Base-by-base conservation (phyloP, 2,797 vertebrate genomes). In the Periophthalmus magnuspinnatus region DNA sequence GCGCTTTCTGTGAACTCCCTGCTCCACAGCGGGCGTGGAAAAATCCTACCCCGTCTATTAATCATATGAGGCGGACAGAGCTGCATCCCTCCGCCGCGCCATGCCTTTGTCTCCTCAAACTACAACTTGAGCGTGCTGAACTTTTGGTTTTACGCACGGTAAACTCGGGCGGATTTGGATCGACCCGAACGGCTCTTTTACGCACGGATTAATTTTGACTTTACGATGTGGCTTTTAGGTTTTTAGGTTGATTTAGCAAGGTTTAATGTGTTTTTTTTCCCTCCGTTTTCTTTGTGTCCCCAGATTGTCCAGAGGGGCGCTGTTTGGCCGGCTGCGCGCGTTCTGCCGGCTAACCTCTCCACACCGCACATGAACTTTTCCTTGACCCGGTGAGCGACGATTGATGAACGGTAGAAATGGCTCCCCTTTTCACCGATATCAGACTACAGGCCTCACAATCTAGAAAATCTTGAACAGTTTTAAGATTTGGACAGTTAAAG, bases 1-100 rank as follows among this genome's bases (percentile, higher is more conserved):
- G 85, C 82, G 87, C 90, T 91, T 85, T 92, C 91, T 93, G n/a
- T 19, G 57, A 8, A 19, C 34, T 10, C 38, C 41, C 22, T 14
- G 11, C 61, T 64, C 63, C 63, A 19, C 79, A 86, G 89, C 89
- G 89, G 91, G 89, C 90, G 89, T 88, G 90, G 90, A 89, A 89
- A 91, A 91, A 88, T 79, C 86, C 85, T 79, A 85, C 77, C 85
- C 89, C 87, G 84, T 34, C 91, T 88, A 96, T 96, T 95, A 95
- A 95, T 96, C 94, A 95, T 88, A 78, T 85, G 85, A 84, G 88
- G 90, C 93, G 91, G 90, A 90, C 93, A 90, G 75, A 84, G 83
- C 88, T 76, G 78, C 90, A 79, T 86, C 92, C 89, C 91, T 92
- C 91, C 85, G 90, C 90, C 90, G 91, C 90, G 91, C 86, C 89